phyloP scores from a whole-genome alignment of 2,888 invertebrate genomes.

The Nebria brevicollis region DNA sequence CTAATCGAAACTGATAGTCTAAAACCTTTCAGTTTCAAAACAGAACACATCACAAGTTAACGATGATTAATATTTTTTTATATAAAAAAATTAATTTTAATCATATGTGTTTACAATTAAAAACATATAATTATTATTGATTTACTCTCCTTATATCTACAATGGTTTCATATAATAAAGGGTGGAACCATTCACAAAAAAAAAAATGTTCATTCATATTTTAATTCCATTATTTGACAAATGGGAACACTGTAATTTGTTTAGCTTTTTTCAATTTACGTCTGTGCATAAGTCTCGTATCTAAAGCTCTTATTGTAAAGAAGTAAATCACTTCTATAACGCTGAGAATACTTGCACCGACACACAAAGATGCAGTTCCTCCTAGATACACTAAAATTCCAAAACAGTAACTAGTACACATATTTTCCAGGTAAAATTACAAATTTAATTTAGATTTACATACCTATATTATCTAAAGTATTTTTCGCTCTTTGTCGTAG shows the following conservation, averaged over 20 bases:
- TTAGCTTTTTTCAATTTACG: slow-evolving; percentile 6
- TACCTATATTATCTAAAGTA: slow-evolving; percentile 11
- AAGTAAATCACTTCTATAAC: slow-evolving; percentile 74
- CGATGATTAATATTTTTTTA: too few species aligned
- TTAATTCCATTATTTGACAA: neutral
- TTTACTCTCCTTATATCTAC: too few species aligned
- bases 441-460: neutral
- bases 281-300: slow-evolving; percentile 14
- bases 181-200: too few species aligned
- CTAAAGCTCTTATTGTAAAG: slow-evolving; percentile 59
- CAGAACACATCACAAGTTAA: too few species aligned
- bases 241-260: neutral
- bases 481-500: slow-evolving; percentile 7
- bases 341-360: slow-evolving; percentile 74
- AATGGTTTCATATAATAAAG: too few species aligned
- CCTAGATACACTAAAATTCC: slow-evolving; percentile 70
- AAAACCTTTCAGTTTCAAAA: too few species aligned
- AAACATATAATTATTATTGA: too few species aligned
- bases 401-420: neutral
- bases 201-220: neutral
- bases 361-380: slow-evolving; percentile 72
- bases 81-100: too few species aligned
- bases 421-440: neutral
- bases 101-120: too few species aligned
- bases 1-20: too few species aligned